Percentiles rank a stretch among this genome's conserved stretches.
These are phyloP conservation scores for Myripristis jacobus DNA, from an alignment of 2,797 vertebrate species.

Conservation along the genomic window DNA sequence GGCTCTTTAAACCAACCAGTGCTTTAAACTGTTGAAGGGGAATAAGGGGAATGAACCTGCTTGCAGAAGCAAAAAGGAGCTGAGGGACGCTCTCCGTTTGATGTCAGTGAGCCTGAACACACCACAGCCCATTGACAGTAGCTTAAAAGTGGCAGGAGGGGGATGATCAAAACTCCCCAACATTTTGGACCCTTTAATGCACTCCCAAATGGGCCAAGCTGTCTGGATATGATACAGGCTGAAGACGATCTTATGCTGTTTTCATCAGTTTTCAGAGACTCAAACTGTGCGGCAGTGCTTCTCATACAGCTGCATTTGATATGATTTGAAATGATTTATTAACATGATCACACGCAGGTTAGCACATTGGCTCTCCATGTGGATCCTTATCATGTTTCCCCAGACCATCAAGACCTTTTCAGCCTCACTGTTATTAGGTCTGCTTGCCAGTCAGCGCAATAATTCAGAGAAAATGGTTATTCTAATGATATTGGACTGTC, in stretches of 20 bases:
- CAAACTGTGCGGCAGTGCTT: slow-evolving; percentile 34
- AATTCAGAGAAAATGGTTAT: background rate
- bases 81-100: background rate
- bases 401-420: slow-evolving; percentile 31
- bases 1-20: too few relatives aligned
- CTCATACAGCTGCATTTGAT: slow-evolving; percentile 31
- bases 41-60: background rate
- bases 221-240: slow-evolving; percentile 10
- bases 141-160: slow-evolving; percentile 27
- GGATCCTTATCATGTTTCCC: slow-evolving; percentile 20
- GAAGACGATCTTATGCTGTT: slow-evolving; percentile 2
- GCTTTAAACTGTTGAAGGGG: background rate
- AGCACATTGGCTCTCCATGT: slow-evolving; percentile 30
- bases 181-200: background rate
- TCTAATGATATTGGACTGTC: slow-evolving; percentile 18
- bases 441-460: slow-evolving; percentile 29
- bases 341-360: slow-evolving; percentile 31
- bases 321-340: slow-evolving; percentile 34
- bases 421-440: slow-evolving; percentile 34
- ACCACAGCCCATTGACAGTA: slow-evolving; percentile 14
- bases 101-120: slow-evolving; percentile 15
- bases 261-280: slow-evolving; percentile 27
- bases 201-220: slow-evolving; percentile 5
- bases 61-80: too few relatives aligned
- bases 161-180: slow-evolving; percentile 7